Percentiles rank a stretch among this genome's conserved stretches.
Conservation (phyloP, 2,113 vertebrate species). For the Daboia siamensis region DNA sequence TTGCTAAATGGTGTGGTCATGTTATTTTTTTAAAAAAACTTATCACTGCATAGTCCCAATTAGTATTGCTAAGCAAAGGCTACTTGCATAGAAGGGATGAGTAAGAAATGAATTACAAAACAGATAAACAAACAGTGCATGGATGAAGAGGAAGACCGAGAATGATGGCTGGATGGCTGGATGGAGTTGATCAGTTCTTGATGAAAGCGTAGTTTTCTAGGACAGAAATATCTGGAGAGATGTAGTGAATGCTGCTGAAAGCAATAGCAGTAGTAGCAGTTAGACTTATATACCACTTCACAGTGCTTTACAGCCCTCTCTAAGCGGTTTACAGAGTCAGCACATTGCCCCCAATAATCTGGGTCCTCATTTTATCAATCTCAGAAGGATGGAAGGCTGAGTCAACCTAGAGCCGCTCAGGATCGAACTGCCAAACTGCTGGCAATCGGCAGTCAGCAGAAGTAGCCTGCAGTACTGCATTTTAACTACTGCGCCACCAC, state of each 20-base stretch:
- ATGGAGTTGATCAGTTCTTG: not conserved
- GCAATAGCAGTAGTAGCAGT: no score
- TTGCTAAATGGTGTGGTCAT: not conserved
- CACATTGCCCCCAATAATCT: no score
- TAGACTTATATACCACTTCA: no score
- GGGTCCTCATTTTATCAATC: no score
- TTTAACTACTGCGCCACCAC: no score
- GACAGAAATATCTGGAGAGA: not conserved
- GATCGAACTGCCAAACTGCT: no score
- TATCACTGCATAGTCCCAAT: not conserved
- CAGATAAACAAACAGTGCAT: not conserved
- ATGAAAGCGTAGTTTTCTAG: not conserved
- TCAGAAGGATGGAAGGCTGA: no score
- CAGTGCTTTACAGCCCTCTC: no score
- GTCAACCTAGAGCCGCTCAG: no score
- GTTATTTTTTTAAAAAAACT: not conserved
- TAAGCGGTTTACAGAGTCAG: no score
- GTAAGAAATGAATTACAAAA: not conserved
- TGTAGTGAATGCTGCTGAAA: not conserved
- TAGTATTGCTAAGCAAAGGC: not conserved
- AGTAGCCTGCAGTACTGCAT: no score
- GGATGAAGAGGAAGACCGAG: not conserved
- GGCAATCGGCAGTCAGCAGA: no score
- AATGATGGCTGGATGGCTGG: not conserved
- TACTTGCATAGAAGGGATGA: not conserved